Evolutionary conservation across 2,888 invertebrate species (phyloP), one percentile per base, ranked within the genome.

Genomic region (Pelosia muscerda): DNA sequence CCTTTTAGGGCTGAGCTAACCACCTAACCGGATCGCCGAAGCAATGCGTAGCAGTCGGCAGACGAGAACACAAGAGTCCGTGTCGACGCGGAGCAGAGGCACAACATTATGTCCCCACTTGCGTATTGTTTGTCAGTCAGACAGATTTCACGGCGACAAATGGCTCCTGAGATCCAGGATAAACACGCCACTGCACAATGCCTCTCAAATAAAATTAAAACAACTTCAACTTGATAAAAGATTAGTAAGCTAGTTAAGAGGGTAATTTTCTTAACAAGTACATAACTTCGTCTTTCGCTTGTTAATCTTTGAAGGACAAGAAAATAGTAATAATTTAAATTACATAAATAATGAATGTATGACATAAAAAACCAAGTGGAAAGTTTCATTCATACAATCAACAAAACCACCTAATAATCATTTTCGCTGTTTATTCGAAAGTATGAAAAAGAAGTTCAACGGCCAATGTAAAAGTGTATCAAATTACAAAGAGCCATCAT

Each of bases 91-190:
- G 80, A 79, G 81, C 81, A 85, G 76, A 76, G 82, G 84, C 89
- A 88, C 89, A 87, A 88, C 90, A 91, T 93, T 92, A 93, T 88
- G 94, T 94, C 94, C 80, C 73, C 78, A 72, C 76, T 79, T 69
- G 84, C 82, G 86, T 88, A 95, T 95, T 95, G 94, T 95, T 89
- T 90, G 94, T 93, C 94, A 94, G 90, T 95, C 94, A 93, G 80
- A 72, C 78, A 82, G 87, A 88, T 88, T 90, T 90, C 92, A 86
- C 86, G 82, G 86, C 91, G 94, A 94, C 94, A 94, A 95, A 95
- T 95, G 90, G 91, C 88, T 86, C 77, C 85, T 72, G 84, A 88
- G 88, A 89, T 88, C 76, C 86, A 79, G 88, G 86, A 90, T 88
- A 88, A 88, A 87, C 87, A 87, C 86, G 85, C 86, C 81, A 86